Evolutionary conservation across 2,113 vertebrate species (phyloP).

Genomic region (Bos indicus): DNA sequence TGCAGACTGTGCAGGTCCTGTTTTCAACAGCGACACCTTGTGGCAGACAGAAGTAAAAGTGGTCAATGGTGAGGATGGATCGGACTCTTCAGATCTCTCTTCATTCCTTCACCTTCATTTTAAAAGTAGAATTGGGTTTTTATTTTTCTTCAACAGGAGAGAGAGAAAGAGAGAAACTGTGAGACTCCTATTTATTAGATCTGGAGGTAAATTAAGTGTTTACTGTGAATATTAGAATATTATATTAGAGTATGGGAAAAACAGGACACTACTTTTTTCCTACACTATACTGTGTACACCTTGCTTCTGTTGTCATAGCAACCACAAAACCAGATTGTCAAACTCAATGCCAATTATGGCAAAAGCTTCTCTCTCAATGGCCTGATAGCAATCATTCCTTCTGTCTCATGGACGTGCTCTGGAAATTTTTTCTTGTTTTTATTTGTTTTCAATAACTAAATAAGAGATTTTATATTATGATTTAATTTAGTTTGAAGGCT

Average conservation of each 20-base stretch:
- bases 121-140: neutral
- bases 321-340: neutral
- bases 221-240: neutral
- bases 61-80: neutral
- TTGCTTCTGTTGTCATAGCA: neutral
- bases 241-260: neutral
- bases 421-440: neutral
- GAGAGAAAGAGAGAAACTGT: neutral
- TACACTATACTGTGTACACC: neutral
- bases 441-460: neutral
- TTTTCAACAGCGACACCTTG: slow-evolving; percentile 39
- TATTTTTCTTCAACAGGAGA: neutral
- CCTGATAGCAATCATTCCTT: neutral
- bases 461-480: neutral
- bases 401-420: neutral
- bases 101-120: neutral
- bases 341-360: neutral
- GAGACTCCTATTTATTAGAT: neutral
- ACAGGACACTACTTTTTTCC: neutral
- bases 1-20: neutral
- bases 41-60: neutral
- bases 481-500: neutral
- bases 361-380: neutral
- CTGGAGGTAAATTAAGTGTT: neutral
- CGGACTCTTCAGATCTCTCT: neutral